A percentile compares a stretch with the other conserved stretches of the same genome.
Conservation (phyloP, 2,888 invertebrate species). For the Malachius bipustulatus region DNA sequence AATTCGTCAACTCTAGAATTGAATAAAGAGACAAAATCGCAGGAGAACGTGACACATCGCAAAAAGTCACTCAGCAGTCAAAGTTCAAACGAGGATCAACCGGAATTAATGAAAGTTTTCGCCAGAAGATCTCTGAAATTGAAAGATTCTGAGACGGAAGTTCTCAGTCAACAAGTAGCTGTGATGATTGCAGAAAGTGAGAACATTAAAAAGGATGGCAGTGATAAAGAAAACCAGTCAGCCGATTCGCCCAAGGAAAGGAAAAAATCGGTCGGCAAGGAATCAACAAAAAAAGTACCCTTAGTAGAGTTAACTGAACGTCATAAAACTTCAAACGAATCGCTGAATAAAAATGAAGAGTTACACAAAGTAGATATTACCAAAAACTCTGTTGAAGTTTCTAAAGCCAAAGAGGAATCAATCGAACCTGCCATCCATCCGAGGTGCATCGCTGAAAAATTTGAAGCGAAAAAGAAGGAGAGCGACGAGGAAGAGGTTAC, state of each 20-base stretch:
- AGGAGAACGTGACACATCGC: slow-evolving; percentile 40
- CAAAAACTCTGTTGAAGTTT: slow-evolving; percentile 6
- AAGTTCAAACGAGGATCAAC: slow-evolving; percentile 54
- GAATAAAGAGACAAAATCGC: slow-evolving; percentile 37
- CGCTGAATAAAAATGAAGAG: slow-evolving; percentile 13
- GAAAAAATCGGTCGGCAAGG: slow-evolving; percentile 27
- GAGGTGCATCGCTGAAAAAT: background rate
- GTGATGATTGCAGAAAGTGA: slow-evolving; percentile 36
- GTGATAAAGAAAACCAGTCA: slow-evolving; percentile 59
- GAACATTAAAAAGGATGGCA: slow-evolving; percentile 48
- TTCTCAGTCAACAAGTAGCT: slow-evolving; percentile 46
- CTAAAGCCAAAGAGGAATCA: background rate
- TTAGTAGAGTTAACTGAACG: slow-evolving; percentile 22
- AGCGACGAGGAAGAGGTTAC: slow-evolving; percentile 28
- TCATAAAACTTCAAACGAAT: slow-evolving; percentile 18
- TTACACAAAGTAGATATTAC: too few relatives aligned
- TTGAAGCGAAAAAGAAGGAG: background rate
- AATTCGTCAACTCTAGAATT: slow-evolving; percentile 38
- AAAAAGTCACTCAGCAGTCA: slow-evolving; percentile 42
- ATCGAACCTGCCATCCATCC: background rate
- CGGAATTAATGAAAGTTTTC: slow-evolving; percentile 72
- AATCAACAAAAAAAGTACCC: slow-evolving; percentile 24
- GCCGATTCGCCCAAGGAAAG: slow-evolving; percentile 42
- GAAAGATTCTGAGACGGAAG: slow-evolving; percentile 56
- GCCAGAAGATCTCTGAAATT: slow-evolving; percentile 68